phyloP scores from a whole-genome alignment of 35 echinoderm and acorn worm genomes.

The Stichopus chloronotus region DNA sequence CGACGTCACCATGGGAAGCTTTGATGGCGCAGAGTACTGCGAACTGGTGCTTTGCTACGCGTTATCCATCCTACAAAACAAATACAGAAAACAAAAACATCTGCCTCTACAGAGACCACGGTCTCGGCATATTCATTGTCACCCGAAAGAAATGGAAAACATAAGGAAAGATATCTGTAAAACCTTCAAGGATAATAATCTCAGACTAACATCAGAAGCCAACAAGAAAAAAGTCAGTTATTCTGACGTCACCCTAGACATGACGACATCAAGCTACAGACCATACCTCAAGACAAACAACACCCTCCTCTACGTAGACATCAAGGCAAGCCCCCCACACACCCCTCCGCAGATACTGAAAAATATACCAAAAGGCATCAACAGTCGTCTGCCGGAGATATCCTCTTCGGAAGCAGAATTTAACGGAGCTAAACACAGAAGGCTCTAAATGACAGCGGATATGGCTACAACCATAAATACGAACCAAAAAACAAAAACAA shows the following conservation, averaged over 20 bases:
- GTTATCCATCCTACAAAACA: not conserved
- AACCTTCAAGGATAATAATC: conserved; percentile 14
- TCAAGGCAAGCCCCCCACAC: not conserved
- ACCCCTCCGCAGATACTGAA: not conserved
- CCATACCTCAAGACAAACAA: conserved; percentile 51
- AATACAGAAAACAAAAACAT: conserved; percentile 4
- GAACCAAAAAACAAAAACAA: not conserved
- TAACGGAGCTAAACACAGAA: not conserved
- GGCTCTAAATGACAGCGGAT: not conserved
- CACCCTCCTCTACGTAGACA: not conserved
- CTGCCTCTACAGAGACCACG: conserved; percentile 38
- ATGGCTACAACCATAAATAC: conserved; percentile 6
- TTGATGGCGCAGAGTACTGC: conserved; percentile 24
- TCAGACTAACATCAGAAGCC: conserved; percentile 3
- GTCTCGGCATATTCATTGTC: not conserved
- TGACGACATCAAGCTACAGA: not conserved
- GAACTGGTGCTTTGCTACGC: conserved; percentile 3
- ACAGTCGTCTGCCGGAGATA: not conserved
- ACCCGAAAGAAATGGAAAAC: not conserved
- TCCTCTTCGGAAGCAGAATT: conserved; percentile 7
- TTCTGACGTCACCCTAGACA: not conserved
- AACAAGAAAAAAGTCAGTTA: conserved; percentile 53
- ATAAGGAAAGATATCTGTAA: conserved; percentile 45
- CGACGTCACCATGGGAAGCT: conserved; percentile 37
- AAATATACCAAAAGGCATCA: conserved; percentile 8